A percentile compares a stretch with the other conserved stretches of the same genome.
Conservation (phyloP, 2,888 invertebrate species). For the Chrysodeixis includens region DNA sequence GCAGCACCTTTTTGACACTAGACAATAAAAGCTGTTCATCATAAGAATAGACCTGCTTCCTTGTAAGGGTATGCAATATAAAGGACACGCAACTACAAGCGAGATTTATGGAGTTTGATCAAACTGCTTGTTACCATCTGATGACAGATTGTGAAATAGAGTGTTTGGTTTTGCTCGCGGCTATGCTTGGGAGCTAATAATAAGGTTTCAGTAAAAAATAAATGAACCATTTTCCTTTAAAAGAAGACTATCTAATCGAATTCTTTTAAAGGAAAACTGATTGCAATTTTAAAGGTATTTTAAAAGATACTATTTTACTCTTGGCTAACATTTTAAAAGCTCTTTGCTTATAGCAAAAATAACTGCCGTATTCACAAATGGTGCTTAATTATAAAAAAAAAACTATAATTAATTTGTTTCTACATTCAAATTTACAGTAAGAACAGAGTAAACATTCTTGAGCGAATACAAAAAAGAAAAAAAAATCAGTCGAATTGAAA, state of each 20-base stretch:
- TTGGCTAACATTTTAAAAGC: no score
- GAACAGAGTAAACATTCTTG: neutral
- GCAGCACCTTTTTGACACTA: slow-evolving; percentile 24
- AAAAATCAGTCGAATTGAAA: neutral
- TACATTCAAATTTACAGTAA: no score
- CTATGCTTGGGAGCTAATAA: neutral
- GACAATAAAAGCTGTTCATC: slow-evolving; percentile 41
- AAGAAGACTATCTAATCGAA: no score
- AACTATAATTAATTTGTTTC: no score
- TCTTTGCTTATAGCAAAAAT: no score
- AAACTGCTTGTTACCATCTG: neutral
- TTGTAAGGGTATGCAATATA: slow-evolving; percentile 31
- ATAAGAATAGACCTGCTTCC: slow-evolving; percentile 26
- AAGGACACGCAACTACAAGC: slow-evolving; percentile 35
- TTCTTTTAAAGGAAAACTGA: no score
- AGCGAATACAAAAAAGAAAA: neutral
- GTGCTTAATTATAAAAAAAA: no score
- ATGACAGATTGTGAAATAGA: neutral
- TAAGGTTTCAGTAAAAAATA: no score
- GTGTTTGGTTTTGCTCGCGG: neutral
- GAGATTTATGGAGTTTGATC: slow-evolving; percentile 21
- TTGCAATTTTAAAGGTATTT: no score
- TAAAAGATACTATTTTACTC: no score
- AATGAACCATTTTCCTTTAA: no score
- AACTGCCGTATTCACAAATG: no score